Percentiles rank a stretch among this genome's conserved stretches.
Conservation (phyloP, 2,113 vertebrate genomes). For the Eolophus roseicapilla region DNA sequence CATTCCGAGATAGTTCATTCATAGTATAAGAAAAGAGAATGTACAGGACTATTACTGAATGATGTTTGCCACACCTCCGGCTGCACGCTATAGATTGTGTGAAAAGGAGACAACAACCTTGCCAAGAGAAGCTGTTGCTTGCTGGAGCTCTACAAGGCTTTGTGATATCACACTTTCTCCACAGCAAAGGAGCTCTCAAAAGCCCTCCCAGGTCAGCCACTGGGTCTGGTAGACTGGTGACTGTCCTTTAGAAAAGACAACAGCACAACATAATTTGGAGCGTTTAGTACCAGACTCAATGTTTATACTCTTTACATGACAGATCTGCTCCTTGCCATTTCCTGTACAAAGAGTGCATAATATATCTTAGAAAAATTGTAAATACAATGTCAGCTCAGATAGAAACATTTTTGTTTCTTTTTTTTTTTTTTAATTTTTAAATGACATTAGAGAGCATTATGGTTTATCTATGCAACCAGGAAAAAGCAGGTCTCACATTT, state of each 20-base stretch:
- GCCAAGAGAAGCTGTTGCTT: neutral
- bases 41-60: neutral
- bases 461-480: neutral
- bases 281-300: neutral
- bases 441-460: neutral
- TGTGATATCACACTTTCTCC: neutral
- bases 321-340: neutral
- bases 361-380: neutral
- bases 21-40: neutral
- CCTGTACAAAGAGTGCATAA: neutral
- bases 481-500: neutral
- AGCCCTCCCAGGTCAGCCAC: neutral
- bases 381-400: neutral
- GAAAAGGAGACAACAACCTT: neutral
- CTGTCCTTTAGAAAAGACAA: neutral
- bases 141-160: neutral
- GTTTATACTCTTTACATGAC: neutral
- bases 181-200: neutral
- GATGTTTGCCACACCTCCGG: fast-evolving
- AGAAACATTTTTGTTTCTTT: neutral
- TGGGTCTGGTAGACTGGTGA: neutral
- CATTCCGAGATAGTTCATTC: neutral
- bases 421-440: neutral
- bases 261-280: neutral
- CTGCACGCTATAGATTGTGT: neutral